Conservation (phyloP, 2,888 invertebrate genomes). For the Erebia epiphron region DNA sequence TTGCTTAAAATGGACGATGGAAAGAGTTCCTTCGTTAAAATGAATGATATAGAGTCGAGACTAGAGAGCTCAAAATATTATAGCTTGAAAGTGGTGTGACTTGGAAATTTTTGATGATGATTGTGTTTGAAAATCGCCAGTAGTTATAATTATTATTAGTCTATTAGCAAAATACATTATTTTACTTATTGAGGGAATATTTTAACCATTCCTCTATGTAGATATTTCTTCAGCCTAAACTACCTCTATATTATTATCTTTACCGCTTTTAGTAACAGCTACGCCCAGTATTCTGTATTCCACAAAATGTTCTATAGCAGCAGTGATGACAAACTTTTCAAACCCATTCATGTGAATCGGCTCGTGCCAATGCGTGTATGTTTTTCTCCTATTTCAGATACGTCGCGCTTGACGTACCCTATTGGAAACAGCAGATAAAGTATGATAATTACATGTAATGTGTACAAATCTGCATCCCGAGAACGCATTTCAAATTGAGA, state of each 20-base stretch:
- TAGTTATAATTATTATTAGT: too few species aligned
- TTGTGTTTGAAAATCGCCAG: too few species aligned
- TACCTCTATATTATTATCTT: neutral
- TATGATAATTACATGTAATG: slow-evolving; percentile 76
- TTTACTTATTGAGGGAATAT: too few species aligned
- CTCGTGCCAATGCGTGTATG: slow-evolving; percentile 62
- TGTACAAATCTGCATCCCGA: slow-evolving; percentile 59
- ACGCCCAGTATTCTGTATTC: neutral
- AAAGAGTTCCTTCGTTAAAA: too few species aligned
- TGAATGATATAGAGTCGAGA: too few species aligned
- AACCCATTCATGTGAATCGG: slow-evolving; percentile 68
- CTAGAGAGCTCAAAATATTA: too few species aligned
- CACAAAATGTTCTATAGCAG: slow-evolving; percentile 2
- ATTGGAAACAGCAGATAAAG: slow-evolving; percentile 80
- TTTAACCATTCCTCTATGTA: too few species aligned
- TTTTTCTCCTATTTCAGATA: slow-evolving; percentile 68
- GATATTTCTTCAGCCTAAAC: too few species aligned
- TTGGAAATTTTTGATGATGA: neutral
- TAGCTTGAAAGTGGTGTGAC: neutral
- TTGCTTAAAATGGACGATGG: too few species aligned
- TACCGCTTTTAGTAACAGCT: neutral
- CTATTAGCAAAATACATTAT: too few species aligned
- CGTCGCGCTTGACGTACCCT: slow-evolving; percentile 73
- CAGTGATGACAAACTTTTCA: slow-evolving; percentile 70
- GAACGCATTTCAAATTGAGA: slow-evolving; percentile 61